Evolutionary conservation across 2,113 vertebrate genomes (phyloP).

Genomic region (Pterophyllum scalare): DNA sequence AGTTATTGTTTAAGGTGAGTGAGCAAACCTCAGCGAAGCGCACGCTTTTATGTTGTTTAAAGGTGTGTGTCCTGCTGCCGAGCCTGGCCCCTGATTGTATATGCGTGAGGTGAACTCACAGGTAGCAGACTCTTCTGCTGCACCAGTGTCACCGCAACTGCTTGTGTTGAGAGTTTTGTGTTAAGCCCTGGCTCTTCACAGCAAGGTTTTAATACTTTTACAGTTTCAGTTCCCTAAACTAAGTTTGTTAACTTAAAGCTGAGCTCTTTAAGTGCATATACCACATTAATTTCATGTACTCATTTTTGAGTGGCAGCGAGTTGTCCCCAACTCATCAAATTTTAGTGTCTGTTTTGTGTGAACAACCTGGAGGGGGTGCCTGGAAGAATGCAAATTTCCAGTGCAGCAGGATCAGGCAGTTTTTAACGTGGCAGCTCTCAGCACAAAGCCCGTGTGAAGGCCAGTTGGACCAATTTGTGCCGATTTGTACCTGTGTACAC

Average conservation of each 20-base stretch:
- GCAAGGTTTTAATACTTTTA: neutral
- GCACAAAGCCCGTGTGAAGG: neutral
- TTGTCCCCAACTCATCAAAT: neutral
- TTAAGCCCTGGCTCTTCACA: neutral
- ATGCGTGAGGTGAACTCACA: too few species aligned
- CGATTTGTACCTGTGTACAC: too few species aligned
- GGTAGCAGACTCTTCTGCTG: too few species aligned
- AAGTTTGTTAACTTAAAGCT: neutral
- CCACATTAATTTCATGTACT: neutral
- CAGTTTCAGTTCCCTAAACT: neutral
- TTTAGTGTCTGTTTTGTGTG: too few species aligned
- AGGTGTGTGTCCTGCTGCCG: too few species aligned
- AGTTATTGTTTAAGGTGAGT: too few species aligned
- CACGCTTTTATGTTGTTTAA: too few species aligned
- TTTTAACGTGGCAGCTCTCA: neutral
- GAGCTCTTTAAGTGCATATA: neutral
- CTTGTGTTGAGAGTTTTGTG: too few species aligned
- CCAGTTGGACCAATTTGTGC: neutral
- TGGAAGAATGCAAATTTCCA: neutral
- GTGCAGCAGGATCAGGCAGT: neutral
- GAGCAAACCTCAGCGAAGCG: too few species aligned
- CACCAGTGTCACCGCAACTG: too few species aligned
- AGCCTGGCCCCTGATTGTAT: too few species aligned
- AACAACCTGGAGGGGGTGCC: neutral
- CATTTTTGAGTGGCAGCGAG: neutral